Base-by-base conservation (phyloP, 2,113 vertebrate species). In the Vombatus ursinus region DNA sequence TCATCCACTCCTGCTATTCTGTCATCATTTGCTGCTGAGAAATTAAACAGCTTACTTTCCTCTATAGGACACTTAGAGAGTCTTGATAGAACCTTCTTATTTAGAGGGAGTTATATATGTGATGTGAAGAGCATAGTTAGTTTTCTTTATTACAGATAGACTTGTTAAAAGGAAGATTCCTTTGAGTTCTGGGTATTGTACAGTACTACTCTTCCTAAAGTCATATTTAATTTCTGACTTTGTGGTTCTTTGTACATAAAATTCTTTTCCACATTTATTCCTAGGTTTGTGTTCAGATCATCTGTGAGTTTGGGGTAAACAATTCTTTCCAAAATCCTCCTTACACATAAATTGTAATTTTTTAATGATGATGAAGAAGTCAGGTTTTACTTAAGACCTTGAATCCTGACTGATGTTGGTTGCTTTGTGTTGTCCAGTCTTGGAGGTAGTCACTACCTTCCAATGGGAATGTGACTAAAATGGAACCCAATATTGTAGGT, bases 391-490 rank as follows among this genome's bases (percentile, higher is more conserved):
- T 92, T 23, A 49, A 91, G 25, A 37, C 52, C 48, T 28, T 90
- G 61, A 95, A 12, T 37, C 89, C 47, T 92, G 37, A n/a, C 53
- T n/a, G 49, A 92, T 19, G 37, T 77, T 92, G 77, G 31, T 44
- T 92, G 47, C 68, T 95, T 54, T 77, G 68, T 92, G 26, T 44
- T 92, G n/a, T 52, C 93, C 50, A 61, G 51, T 90, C 3, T 91
- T 54, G 53, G 95, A 95, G 92, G 25, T 77, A 28, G 0, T 91
- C 31, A 48, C 24, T 84, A 93, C 91, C 96, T 94, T 95, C 89
- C 89, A 53, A 22, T 94, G 44, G 93, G 52, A 23, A 90, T 61
- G 23, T 24, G 84, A 94, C 89, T 96, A 50, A 92, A 93, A 9
- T 92, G 49, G 52, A 54, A 52, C 48, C 31, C 44, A 28, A 51